Evolutionary conservation across 2,888 invertebrate species (phyloP), one percentile per base, ranked within the genome.

Genomic region (Temnothorax ravouxi): DNA sequence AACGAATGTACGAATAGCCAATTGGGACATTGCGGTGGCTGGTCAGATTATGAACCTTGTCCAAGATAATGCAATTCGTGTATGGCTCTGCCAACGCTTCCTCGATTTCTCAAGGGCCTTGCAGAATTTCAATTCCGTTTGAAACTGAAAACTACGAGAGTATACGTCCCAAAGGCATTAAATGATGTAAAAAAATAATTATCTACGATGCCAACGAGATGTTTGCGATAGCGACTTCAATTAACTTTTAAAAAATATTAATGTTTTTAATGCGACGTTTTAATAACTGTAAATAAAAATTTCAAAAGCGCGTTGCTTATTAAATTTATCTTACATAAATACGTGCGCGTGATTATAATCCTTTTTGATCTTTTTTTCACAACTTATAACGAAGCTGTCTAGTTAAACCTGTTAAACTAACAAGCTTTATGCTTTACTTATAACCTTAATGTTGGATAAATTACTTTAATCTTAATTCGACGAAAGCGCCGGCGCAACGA

Each of bases 61-160:
- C 25, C 56, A 25, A 44, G 18, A 79, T 79, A 72, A 72, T 59
- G 9, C 25, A 34, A 29, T 47, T 59, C 77, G 15, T 29, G 18
- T 38, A 25, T 13, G 47, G n/a, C n/a, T 44, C 29, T 13, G 11
- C 6, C 34, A 34, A 25, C 21, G 34, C 18, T 38, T 71, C 34
- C 47, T 47, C 47, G 59, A 80, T 80, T 80, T 80, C 79, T 80
- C 79, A 15, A 50, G 72, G 25, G 79, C 25, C 13, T 52, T 71
- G 38, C 47, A 59, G 72, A 59, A 80, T 80, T 79, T 79, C 71
- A 79, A 72, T 80, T 72, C 0, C 34, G 8, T 34, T 71, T 13
- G 25, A 59, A 59, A 71, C 34, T 59, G 44, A 71, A 34, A 79
- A 21, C 34, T 38, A 52, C 11, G 13, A 3, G 15, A 50, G 3